A percentile compares a stretch with the other conserved stretches of the same genome.
phyloP scores from a whole-genome alignment of 2,888 invertebrate species.

The Icerya purchasi region DNA sequence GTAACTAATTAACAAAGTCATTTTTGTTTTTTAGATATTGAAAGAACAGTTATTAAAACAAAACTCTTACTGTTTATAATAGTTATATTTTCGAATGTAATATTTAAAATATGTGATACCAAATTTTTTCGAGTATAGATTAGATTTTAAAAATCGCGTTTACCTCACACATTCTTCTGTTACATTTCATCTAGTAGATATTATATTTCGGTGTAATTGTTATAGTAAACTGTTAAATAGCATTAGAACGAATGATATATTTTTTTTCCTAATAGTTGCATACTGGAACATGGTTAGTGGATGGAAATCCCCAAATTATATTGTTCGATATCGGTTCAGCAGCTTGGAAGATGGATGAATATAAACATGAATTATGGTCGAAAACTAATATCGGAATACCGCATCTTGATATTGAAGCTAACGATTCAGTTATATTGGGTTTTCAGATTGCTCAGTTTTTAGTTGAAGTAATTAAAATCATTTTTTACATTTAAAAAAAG shows the following conservation, averaged over 20 bases:
- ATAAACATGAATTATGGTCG: constrained; percentile 85
- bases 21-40: no score
- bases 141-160: no score
- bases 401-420: constrained; percentile 82
- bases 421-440: constrained; percentile 90
- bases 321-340: constrained; percentile 93
- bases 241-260: no score
- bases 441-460: constrained; percentile 87
- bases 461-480: constrained; percentile 51
- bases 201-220: background rate
- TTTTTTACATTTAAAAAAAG: no score
- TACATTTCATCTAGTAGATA: background rate
- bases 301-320: constrained; percentile 96
- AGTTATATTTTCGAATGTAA: no score
- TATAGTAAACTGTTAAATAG: constrained; percentile 8
- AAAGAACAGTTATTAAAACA: no score
- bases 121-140: no score
- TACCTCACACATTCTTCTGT: background rate
- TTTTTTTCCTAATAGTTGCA: constrained; percentile 42
- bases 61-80: no score
- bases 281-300: constrained; percentile 97
- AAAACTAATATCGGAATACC: constrained; percentile 77
- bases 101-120: no score
- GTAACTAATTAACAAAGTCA: no score
- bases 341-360: constrained; percentile 86